Conservation (phyloP, 2,797 vertebrate genomes). For the Paedocypris micromegethes region DNA sequence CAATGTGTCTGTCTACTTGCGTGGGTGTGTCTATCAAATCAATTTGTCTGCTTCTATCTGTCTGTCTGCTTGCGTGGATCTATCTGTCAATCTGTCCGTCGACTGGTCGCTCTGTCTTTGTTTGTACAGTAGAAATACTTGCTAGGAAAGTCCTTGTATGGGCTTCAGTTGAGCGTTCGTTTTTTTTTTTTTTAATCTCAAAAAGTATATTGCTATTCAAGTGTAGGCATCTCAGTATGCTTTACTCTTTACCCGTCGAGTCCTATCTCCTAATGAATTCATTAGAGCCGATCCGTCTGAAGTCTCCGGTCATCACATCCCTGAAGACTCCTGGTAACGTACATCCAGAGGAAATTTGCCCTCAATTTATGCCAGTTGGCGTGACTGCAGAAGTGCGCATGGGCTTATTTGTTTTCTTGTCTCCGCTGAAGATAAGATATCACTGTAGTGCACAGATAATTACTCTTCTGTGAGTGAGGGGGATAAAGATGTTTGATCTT, state of each 20-base stretch:
- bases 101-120: too few relatives aligned
- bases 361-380: neutral
- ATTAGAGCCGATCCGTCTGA: constrained; percentile 32
- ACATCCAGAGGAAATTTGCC: constrained; percentile 1
- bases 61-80: too few relatives aligned
- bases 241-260: constrained; percentile 36
- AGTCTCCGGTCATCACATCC: constrained; percentile 8
- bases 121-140: too few relatives aligned
- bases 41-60: too few relatives aligned
- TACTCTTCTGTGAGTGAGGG: constrained; percentile 42
- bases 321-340: constrained; percentile 8
- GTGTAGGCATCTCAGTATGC: constrained; percentile 21
- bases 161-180: neutral
- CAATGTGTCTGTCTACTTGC: too few relatives aligned
- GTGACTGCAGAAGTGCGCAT: neutral
- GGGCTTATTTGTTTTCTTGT: constrained; percentile 42
- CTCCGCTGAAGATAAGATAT: constrained; percentile 42
- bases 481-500: constrained; percentile 52
- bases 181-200: neutral
- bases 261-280: constrained; percentile 34
- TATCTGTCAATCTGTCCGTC: too few relatives aligned
- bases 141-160: too few relatives aligned
- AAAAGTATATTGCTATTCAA: constrained; percentile 11
- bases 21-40: too few relatives aligned
- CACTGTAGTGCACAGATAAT: constrained; percentile 43